These are phyloP conservation scores for Vombatus ursinus DNA, from an alignment of 2,113 vertebrate genomes.

Conservation along the genomic window DNA sequence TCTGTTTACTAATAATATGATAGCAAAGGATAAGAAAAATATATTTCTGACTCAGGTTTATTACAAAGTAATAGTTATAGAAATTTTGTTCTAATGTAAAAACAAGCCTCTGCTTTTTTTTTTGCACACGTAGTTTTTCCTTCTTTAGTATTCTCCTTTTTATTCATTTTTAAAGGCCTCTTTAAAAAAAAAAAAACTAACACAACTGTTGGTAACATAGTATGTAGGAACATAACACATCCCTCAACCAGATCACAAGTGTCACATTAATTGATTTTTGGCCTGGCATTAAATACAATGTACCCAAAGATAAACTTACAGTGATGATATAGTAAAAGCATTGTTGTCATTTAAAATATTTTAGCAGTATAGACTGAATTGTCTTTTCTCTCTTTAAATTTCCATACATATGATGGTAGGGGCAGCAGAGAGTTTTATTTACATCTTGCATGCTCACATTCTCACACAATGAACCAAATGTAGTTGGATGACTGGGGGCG, in stretches of 20 bases:
- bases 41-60: not conserved
- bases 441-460: not conserved
- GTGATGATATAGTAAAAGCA: not conserved
- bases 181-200: too few relatives aligned
- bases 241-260: too few relatives aligned
- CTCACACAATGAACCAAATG: not conserved
- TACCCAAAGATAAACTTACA: not conserved
- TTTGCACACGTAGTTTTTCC: too few relatives aligned
- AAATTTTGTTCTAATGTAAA: too few relatives aligned
- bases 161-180: too few relatives aligned
- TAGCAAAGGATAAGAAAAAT: not conserved
- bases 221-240: too few relatives aligned
- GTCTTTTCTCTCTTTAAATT: not conserved
- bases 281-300: too few relatives aligned
- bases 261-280: too few relatives aligned
- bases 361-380: not conserved
- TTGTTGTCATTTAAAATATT: not conserved
- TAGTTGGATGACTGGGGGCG: not conserved
- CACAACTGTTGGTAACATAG: too few relatives aligned
- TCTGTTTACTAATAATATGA: not conserved
- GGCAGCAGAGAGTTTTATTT: not conserved
- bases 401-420: too few relatives aligned
- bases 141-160: too few relatives aligned
- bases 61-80: not conserved
- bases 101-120: too few relatives aligned